Percentiles rank a stretch among this genome's conserved stretches.
These are phyloP conservation scores for Fissipunctia ypsillon DNA, from an alignment of 2,888 invertebrate genomes.

Conservation along the genomic window DNA sequence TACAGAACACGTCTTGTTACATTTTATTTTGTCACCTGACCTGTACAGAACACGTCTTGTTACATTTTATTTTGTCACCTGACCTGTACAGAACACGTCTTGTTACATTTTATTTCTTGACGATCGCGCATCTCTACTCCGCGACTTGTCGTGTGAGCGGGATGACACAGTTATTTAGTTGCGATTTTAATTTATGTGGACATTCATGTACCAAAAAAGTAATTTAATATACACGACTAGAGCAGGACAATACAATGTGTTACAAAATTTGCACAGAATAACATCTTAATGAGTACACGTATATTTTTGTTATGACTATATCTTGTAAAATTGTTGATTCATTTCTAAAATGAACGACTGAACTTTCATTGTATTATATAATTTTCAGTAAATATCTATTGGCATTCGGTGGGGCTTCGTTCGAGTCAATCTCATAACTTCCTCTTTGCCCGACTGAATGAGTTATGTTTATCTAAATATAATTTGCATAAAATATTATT, in stretches of 20 bases:
- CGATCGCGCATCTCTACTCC: slow-evolving; percentile 29
- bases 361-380: slow-evolving; percentile 80
- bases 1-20: no score
- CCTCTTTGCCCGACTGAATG: slow-evolving; percentile 69
- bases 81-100: slow-evolving; percentile 32
- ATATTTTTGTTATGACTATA: slow-evolving; percentile 87
- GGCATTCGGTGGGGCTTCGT: slow-evolving; percentile 62
- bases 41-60: slow-evolving; percentile 23
- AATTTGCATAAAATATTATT: slow-evolving; percentile 81
- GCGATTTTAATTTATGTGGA: slow-evolving; percentile 81
- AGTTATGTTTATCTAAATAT: slow-evolving; percentile 75
- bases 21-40: slow-evolving; percentile 48
- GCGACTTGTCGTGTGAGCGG: slow-evolving; percentile 42
- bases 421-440: slow-evolving; percentile 69
- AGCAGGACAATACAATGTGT: slow-evolving; percentile 77
- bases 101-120: slow-evolving; percentile 36
- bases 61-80: slow-evolving; percentile 45
- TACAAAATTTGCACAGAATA: slow-evolving; percentile 69
- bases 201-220: slow-evolving; percentile 85
- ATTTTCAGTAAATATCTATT: slow-evolving; percentile 70
- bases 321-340: slow-evolving; percentile 86
- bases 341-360: slow-evolving; percentile 83
- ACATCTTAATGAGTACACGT: slow-evolving; percentile 78
- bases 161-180: slow-evolving; percentile 80
- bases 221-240: slow-evolving; percentile 74